These are phyloP conservation scores for Vimba vimba DNA, from an alignment of 2,113 vertebrate species.

Conservation along the genomic window DNA sequence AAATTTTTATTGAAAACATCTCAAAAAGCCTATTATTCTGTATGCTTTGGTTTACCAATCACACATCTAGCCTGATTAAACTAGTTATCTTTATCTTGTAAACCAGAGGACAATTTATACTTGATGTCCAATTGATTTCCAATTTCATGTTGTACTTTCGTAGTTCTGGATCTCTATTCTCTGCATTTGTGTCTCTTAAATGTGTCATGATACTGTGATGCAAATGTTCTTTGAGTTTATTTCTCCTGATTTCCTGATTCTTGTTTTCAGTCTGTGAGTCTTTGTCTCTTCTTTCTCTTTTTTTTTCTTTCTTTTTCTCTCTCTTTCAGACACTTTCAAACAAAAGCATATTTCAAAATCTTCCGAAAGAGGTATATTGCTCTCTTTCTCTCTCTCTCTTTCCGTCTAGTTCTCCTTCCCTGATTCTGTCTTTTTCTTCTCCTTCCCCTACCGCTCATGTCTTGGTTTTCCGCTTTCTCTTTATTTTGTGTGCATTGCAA, in stretches of 20 bases:
- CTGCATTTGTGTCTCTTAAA: slow-evolving; percentile 9
- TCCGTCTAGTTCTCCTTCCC: not conserved
- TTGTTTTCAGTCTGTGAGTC: slow-evolving; percentile 54
- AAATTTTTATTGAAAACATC: not conserved
- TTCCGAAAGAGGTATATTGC: slow-evolving; percentile 85
- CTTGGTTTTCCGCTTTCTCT: not conserved
- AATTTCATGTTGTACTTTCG: not conserved
- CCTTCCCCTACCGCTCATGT: not conserved
- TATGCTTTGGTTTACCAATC: not conserved
- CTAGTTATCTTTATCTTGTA: not conserved
- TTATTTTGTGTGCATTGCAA: slow-evolving; percentile 5
- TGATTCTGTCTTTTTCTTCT: not conserved
- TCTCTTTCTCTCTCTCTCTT: slow-evolving; percentile 57
- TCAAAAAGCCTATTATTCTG: not conserved
- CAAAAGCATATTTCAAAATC: slow-evolving; percentile 90
- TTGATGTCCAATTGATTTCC: not conserved
- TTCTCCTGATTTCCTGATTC: slow-evolving; percentile 59
- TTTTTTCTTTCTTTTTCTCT: slow-evolving; percentile 67
- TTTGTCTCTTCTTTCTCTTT: slow-evolving; percentile 63
- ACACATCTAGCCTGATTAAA: not conserved
- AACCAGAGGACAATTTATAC: slow-evolving; percentile 1
- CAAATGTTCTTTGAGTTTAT: slow-evolving; percentile 19
- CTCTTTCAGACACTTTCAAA: slow-evolving; percentile 92
- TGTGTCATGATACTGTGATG: slow-evolving; percentile 37
- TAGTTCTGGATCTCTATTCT: slow-evolving; percentile 4